phyloP scores from a whole-genome alignment of 2,888 invertebrate species.

The Eupithecia subfuscata region DNA sequence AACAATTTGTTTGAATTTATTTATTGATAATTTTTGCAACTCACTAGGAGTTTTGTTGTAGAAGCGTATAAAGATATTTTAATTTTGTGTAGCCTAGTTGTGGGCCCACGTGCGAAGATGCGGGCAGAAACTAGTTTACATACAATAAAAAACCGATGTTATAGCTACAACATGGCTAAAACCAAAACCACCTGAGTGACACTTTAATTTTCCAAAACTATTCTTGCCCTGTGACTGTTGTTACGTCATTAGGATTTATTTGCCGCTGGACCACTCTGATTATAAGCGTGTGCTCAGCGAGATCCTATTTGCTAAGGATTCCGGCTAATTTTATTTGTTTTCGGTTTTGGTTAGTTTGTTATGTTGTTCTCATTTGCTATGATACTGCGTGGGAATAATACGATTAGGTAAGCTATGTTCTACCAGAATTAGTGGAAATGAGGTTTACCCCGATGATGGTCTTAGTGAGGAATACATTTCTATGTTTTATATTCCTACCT shows the following conservation, averaged over 20 bases:
- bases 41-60: no score
- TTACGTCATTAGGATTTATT: conserved; percentile 61
- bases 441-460: neutral
- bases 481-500: neutral
- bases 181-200: neutral
- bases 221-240: conserved; percentile 41
- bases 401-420: neutral
- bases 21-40: no score
- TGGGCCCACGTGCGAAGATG: no score
- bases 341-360: conserved; percentile 11
- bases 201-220: neutral
- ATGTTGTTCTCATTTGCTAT: conserved; percentile 8
- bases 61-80: no score
- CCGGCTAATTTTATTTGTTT: conserved; percentile 26
- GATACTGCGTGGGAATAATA: conserved; percentile 6
- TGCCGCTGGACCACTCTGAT: conserved; percentile 32
- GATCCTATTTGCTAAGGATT: conserved; percentile 22
- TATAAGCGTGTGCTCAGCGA: conserved; percentile 22
- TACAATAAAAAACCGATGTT: no score
- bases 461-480: neutral
- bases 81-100: no score
- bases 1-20: no score
- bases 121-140: no score
- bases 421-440: neutral
- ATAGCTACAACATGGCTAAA: no score